Evolutionary conservation across 2,888 invertebrate species (phyloP).

Genomic region (Caradrina clavipalpis): DNA sequence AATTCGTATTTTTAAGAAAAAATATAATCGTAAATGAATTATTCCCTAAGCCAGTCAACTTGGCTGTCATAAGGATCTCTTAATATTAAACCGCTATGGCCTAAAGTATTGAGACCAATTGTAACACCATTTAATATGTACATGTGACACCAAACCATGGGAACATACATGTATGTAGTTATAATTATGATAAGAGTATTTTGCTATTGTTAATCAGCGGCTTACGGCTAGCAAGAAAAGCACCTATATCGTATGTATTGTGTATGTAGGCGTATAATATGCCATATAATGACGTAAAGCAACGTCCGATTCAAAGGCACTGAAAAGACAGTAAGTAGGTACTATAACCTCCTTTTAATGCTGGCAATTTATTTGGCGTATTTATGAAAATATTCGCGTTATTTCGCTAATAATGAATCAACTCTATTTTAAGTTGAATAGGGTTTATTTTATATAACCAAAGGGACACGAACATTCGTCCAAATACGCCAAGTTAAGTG

Average conservation of each 20-base stretch:
- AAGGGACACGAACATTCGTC: neutral
- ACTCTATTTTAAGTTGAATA: neutral
- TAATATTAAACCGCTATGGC: conserved; percentile 49
- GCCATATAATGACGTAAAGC: neutral
- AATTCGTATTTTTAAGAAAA: neutral
- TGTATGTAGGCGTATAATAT: neutral
- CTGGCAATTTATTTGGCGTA: neutral
- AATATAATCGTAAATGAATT: conserved; percentile 8
- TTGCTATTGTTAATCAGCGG: conserved; percentile 7
- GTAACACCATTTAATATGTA: conserved; percentile 24
- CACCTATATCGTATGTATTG: neutral
- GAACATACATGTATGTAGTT: conserved; percentile 18
- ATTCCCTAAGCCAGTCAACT: conserved; percentile 23
- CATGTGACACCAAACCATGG: conserved; percentile 10
- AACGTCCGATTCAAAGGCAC: neutral
- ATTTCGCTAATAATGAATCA: neutral
- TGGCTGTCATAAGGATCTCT: conserved; percentile 37
- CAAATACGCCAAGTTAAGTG: neutral
- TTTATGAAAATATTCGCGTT: neutral
- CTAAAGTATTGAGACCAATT: conserved; percentile 48
- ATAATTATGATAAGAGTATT: conserved; percentile 26
- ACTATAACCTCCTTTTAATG: neutral
- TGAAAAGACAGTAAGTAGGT: neutral
- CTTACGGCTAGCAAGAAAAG: conserved; percentile 4
- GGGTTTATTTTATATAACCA: neutral